Evolutionary conservation across 2,888 invertebrate species (phyloP), one percentile per base, ranked within the genome.

Genomic region (Orchesellides sinensis): DNA sequence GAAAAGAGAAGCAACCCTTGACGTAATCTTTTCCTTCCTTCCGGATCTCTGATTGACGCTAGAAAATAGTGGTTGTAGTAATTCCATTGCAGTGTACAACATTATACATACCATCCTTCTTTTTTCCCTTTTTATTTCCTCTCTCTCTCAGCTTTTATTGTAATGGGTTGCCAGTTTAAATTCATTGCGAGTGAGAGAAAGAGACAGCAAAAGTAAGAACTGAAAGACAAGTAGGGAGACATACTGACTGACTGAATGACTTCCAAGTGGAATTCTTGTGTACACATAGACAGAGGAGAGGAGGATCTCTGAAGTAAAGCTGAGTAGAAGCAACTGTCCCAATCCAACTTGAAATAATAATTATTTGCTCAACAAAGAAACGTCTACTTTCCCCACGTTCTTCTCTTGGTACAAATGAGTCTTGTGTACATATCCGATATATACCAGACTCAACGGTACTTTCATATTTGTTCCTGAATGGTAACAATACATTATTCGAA

Each of bases 81-180:
- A 49, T 49, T 47, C 21, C 68, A 68, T 40, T 23, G 66, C 27
- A 29, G 8, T 19, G 17, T 66, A 68, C 17, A 21, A 27, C n/a
- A n/a, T n/a, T 52, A 49, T 29, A 29, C 47, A 45, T 68, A 29
- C 6, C 8, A 23, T 23, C 25, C 65, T 45, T 65, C 47, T 45
- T 25, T 47, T 65, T 12, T 45, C 47, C 27, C 14, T 23, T 49
- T 69, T 52, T 49, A 52, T 69, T 23, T 40, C 25, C 45, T 45
- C 47, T 52, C 25, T 65, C 23, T 29, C 27, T 19, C 56, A 23
- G 56, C 35, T 56, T 56, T 70, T 70, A 70, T 70, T 70, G 70
- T 56, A 70, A 70, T 70, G 70, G 70, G 70, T 56, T 70, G 70
- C 70, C 40, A 68, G 70, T 70, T 70, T 70, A 70, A 70, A 70